Evolutionary conservation across 2,113 vertebrate genomes (phyloP).

Genomic region (Mus pahari): DNA sequence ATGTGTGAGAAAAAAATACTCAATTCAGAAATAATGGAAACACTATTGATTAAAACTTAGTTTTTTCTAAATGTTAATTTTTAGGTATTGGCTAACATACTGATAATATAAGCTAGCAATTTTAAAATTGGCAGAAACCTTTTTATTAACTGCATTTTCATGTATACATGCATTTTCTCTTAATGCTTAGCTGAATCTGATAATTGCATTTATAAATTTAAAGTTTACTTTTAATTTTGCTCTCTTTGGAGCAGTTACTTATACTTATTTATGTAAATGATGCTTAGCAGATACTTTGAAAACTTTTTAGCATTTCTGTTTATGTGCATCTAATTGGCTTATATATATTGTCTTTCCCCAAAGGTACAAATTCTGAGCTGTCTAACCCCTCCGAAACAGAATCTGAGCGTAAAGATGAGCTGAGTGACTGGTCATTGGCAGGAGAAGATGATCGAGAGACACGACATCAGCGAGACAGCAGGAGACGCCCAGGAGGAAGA

Average conservation of each 20-base stretch:
- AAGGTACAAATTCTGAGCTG: conserved; percentile 98
- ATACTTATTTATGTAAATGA: conserved; percentile 29
- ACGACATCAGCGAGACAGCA: conserved; percentile 92
- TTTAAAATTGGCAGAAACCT: conserved; percentile 4
- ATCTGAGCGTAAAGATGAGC: conserved; percentile 96
- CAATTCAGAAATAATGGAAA: background rate
- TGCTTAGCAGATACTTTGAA: conserved; percentile 31
- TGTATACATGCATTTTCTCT: background rate
- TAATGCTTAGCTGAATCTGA: background rate
- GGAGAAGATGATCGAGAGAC: conserved; percentile 93
- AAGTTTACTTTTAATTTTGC: background rate
- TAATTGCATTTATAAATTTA: background rate
- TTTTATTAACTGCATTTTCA: background rate
- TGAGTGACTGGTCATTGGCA: conserved; percentile 97
- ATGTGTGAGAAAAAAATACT: background rate
- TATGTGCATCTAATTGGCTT: conserved; percentile 24
- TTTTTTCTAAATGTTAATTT: conserved; percentile 21
- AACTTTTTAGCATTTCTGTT: background rate
- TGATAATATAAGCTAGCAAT: background rate
- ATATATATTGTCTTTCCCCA: conserved; percentile 61
- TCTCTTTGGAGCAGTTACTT: background rate
- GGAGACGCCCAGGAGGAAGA: conserved; percentile 92
- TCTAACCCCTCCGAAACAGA: conserved; percentile 98
- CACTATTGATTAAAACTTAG: background rate
- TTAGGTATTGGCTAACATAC: background rate